Percentiles rank a stretch among this genome's conserved stretches.
Conservation (phyloP, 2,797 vertebrate genomes). For the Antrozous pallidus region DNA sequence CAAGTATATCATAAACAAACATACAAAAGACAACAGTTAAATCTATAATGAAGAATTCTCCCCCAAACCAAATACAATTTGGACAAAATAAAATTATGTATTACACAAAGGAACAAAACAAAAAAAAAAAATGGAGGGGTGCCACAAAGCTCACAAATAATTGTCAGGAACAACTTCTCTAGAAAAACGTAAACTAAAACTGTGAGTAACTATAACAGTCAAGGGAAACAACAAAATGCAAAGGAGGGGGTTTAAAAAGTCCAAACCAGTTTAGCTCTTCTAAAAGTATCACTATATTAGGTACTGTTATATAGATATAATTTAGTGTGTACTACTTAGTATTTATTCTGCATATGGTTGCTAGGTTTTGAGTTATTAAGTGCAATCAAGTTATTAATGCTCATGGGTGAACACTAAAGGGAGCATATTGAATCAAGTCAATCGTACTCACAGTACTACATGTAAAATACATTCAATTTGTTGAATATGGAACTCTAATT, state of each 20-base stretch:
- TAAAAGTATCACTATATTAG: background rate
- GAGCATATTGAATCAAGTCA: background rate
- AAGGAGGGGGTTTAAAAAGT: background rate
- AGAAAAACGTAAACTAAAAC: background rate
- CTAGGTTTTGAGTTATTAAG: background rate
- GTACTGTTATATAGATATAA: background rate
- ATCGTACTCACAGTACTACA: background rate
- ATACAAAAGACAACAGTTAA: background rate
- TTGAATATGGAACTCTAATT: background rate
- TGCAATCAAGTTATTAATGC: background rate
- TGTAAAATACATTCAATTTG: background rate
- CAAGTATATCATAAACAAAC: background rate
- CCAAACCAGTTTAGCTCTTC: background rate
- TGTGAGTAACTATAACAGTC: background rate
- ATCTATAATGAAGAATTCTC: background rate
- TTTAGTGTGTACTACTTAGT: background rate
- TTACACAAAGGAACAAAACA: constrained; percentile 17
- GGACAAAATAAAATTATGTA: background rate
- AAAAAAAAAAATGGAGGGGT: background rate
- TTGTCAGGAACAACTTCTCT: background rate
- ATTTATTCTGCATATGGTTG: background rate
- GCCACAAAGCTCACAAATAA: constrained; percentile 2
- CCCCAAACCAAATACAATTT: constrained; percentile 18
- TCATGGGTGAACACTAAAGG: background rate
- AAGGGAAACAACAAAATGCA: background rate